Evolutionary conservation across 1,140 invertebrate species (phyloP).

Genomic region (Laodelphax striatellus): DNA sequence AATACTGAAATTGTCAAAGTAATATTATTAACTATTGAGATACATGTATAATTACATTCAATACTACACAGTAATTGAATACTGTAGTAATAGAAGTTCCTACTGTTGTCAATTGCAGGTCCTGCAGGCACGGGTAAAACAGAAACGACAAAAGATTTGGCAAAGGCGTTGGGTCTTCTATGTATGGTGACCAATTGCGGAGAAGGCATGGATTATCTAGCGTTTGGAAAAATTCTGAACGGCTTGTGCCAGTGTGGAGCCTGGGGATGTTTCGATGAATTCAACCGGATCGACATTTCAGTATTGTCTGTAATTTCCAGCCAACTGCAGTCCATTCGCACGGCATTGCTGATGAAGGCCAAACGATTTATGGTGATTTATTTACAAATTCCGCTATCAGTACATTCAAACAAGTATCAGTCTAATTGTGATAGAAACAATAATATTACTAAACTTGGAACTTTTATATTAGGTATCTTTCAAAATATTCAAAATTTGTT

Average conservation of each 20-base stretch:
- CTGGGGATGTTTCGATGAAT: constrained; percentile 86
- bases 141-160: constrained; percentile 81
- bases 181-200: constrained; percentile 80
- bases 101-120: too few relatives aligned
- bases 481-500: too few relatives aligned
- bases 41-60: too few relatives aligned
- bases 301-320: constrained; percentile 85
- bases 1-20: too few relatives aligned
- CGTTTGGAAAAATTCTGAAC: constrained; percentile 72
- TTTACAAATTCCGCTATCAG: neutral
- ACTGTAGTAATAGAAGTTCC: too few relatives aligned
- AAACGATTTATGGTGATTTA: constrained; percentile 55
- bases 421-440: too few relatives aligned
- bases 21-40: too few relatives aligned
- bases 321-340: constrained; percentile 77
- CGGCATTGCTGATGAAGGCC: constrained; percentile 60
- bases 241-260: constrained; percentile 66
- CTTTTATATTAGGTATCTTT: too few relatives aligned
- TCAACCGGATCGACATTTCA: constrained; percentile 81
- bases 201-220: constrained; percentile 80
- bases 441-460: too few relatives aligned
- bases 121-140: constrained; percentile 81
- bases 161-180: constrained; percentile 62
- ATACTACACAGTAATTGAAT: too few relatives aligned
- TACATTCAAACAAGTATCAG: too few relatives aligned